Conservation (phyloP, 2,113 vertebrate genomes). For the Capreolus pygargus region DNA sequence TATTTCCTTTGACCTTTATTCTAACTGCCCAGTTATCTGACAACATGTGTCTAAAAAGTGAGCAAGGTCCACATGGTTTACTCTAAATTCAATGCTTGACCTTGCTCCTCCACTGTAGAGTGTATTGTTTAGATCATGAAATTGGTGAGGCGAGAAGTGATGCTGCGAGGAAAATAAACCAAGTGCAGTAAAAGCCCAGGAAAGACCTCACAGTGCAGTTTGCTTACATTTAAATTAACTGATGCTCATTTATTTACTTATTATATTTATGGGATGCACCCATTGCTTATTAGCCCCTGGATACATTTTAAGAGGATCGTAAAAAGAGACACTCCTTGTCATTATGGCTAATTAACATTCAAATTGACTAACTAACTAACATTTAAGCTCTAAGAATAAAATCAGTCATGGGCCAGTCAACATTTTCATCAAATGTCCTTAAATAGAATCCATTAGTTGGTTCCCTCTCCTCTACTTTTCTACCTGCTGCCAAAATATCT, state of each 20-base stretch:
- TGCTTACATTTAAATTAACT: constrained; percentile 63
- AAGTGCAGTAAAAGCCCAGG: neutral
- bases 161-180: neutral
- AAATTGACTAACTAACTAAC: constrained; percentile 72
- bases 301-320: constrained; percentile 54
- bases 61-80: neutral
- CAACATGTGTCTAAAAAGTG: neutral
- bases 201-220: neutral
- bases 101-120: constrained; percentile 33
- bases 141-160: constrained; percentile 35
- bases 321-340: constrained; percentile 69
- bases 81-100: constrained; percentile 33
- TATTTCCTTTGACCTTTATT: constrained; percentile 46
- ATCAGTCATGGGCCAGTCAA: constrained; percentile 67
- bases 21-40: neutral
- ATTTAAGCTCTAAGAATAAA: constrained; percentile 63
- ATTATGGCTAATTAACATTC: constrained; percentile 76
- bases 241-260: constrained; percentile 74
- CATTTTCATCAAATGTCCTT: constrained; percentile 69
- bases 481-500: constrained; percentile 17
- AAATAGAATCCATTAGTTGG: constrained; percentile 46
- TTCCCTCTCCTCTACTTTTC: neutral
- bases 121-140: constrained; percentile 49
- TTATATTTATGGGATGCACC: constrained; percentile 71
- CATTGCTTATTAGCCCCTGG: constrained; percentile 70